Evolutionary conservation across 2,888 invertebrate species (phyloP).

Genomic region (Sarcophaga rosellei): DNA sequence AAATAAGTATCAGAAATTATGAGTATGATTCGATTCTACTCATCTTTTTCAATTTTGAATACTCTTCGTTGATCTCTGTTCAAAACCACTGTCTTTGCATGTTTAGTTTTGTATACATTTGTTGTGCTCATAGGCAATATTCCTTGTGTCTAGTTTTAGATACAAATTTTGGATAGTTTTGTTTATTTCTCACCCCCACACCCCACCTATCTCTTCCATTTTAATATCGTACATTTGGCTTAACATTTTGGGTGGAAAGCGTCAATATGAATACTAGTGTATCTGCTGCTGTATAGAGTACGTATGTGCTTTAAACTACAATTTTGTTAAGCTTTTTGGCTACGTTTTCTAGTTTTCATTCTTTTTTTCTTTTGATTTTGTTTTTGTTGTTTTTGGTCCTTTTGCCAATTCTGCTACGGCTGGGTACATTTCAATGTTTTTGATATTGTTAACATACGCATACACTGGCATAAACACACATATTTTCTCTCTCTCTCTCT

Average conservation of each 20-base stretch:
- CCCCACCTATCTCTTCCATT: background rate
- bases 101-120: background rate
- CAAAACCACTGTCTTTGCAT: background rate
- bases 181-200: background rate
- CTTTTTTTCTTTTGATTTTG: background rate
- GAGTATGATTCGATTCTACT: too few relatives aligned
- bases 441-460: slow-evolving; percentile 46
- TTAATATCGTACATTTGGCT: background rate
- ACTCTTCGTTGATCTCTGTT: too few relatives aligned
- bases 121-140: slow-evolving; percentile 5
- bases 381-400: background rate
- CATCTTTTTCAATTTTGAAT: too few relatives aligned
- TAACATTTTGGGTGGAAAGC: slow-evolving; percentile 20
- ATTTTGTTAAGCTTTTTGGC: background rate
- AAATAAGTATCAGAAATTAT: too few relatives aligned
- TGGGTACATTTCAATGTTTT: slow-evolving; percentile 47
- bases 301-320: slow-evolving; percentile 1
- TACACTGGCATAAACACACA: background rate
- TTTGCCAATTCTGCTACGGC: background rate
- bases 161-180: slow-evolving; percentile 50
- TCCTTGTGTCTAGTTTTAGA: slow-evolving; percentile 42
- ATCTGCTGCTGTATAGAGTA: background rate
- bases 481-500: too few relatives aligned
- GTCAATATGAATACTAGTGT: slow-evolving; percentile 43
- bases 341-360: background rate